Evolutionary conservation across 2,113 vertebrate genomes (phyloP), one percentile per base, ranked within the genome.

Genomic region (Toxotes chatareus): DNA sequence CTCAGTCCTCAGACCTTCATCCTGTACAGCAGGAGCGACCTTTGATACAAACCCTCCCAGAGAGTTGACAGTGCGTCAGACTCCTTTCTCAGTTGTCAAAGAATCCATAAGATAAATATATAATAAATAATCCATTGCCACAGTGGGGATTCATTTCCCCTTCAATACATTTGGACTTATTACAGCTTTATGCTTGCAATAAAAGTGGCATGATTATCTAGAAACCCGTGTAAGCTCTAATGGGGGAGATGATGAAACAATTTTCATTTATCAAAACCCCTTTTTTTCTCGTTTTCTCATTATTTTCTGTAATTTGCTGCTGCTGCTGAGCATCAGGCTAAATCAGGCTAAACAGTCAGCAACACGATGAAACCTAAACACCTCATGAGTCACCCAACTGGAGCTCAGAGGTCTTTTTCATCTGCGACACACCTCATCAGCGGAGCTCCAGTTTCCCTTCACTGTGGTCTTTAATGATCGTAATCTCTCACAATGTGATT

Each of bases 151-250:
- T 84, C 44, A 75, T 85, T 86, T 85, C 12, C 61, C 14, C 21
- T 32, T 67, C 82, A 76, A 80, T 82, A 49, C 64, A 47, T 86
- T 76, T 86, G 76, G n/a, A 85, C 75, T 89, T 84, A 87, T 57
- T 27, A 19, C 46, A 66, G 76, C 12, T 77, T 79, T 75, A 69
- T 75, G 32, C 13, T 36, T 60, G 76, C 70, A 67, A 88, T 88
- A 75, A 86, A 77, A 51, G 68, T 57, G 47, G 23, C 3, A 32
- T 27, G 67, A 76, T 86, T 78, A 88, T 73, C 47, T 67, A 66
- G 53, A 73, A 21, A 13, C 55, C 55, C 12, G 12, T 53, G 1
- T 23, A 47, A 53, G 31, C 34, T 65, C 36, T 71, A 73, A 59
- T 6, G 8, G 19, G 19, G 19, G 47, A 72, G 34, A 49, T 40